Evolutionary conservation across 2,797 vertebrate species (phyloP), one percentile per base, ranked within the genome.

Genomic region (Notoglanidium macrostoma): DNA sequence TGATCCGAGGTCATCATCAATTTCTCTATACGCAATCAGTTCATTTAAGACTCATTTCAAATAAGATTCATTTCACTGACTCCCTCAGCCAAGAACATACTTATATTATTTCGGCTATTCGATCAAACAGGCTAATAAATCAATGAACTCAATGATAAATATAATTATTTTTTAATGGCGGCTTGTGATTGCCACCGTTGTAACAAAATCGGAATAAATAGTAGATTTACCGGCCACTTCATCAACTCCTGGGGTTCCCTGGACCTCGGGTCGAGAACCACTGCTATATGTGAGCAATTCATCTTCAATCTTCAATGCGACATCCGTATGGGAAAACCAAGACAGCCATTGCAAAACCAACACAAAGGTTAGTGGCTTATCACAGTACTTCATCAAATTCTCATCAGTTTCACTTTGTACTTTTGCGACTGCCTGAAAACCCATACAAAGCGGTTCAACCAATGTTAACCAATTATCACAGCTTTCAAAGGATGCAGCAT

Each of bases 301-400:
- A 10, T 9, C 1, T 15, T 89, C 92, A 40, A 40, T 40, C 35
- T 40, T 40, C 92, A 93, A 94, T 93, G 40, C 12, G 2, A 76
- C 46, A 29, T 49, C 72, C 44, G n/a, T 14, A 78, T 21, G 8
- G 9, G 29, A 65, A 51, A 32, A 67, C 17, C 46, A 95, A 94
- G 91, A n/a, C 76, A 74, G 76, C 87, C 9, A 87, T 90, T 19
- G 59, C 88, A 67, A 87, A 93, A 86, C 84, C 88, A 90, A 93
- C 89, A 93, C 94, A 96, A 96, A 96, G 94, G 94, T 96, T 92
- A 85, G 0, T 17, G 26, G 80, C 92, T 92, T 95, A 95, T 95
- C 94, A 1, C 15, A 61, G 57, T 17, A 77, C 5, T 82, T 84
- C 86, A 74, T 57, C 21, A 32, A 91, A 92, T 93, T 95, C 93